phyloP scores from a whole-genome alignment of 2,888 invertebrate species.

The Amphipyra berbera region DNA sequence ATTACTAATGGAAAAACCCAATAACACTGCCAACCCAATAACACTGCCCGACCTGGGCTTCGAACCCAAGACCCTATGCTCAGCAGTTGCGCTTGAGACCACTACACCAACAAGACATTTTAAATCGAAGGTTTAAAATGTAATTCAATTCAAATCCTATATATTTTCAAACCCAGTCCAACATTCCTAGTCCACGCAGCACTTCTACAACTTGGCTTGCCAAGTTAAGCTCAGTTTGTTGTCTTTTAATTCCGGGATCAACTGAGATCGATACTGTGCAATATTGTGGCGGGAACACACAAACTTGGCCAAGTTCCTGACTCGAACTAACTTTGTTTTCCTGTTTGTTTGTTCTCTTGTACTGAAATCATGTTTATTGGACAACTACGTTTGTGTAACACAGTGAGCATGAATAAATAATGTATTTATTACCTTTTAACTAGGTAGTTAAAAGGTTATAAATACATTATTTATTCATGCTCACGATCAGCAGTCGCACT shows the following conservation, averaged over 20 bases:
- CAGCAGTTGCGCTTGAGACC: too few relatives aligned
- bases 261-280: conserved; percentile 31
- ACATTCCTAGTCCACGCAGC: conserved; percentile 33
- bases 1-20: too few relatives aligned
- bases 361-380: conserved; percentile 30
- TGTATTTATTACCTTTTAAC: conserved; percentile 5
- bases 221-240: conserved; percentile 42
- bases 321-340: conserved; percentile 44
- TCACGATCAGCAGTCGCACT: too few relatives aligned
- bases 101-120: too few relatives aligned
- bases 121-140: too few relatives aligned
- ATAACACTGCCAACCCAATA: too few relatives aligned
- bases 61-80: too few relatives aligned
- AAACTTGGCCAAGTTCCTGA: conserved; percentile 34
- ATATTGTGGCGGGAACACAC: conserved; percentile 40
- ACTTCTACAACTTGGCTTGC: conserved; percentile 34
- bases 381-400: conserved; percentile 2
- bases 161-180: conserved; percentile 10
- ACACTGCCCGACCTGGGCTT: too few relatives aligned
- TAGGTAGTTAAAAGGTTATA: too few relatives aligned
- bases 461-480: conserved; percentile 20
- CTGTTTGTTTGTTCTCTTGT: conserved; percentile 42
- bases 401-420: conserved; percentile 11
- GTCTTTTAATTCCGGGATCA: conserved; percentile 52
- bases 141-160: conserved; percentile 39